These are phyloP conservation scores for Caretta caretta DNA, from an alignment of 2,113 vertebrate genomes.

Conservation along the genomic window DNA sequence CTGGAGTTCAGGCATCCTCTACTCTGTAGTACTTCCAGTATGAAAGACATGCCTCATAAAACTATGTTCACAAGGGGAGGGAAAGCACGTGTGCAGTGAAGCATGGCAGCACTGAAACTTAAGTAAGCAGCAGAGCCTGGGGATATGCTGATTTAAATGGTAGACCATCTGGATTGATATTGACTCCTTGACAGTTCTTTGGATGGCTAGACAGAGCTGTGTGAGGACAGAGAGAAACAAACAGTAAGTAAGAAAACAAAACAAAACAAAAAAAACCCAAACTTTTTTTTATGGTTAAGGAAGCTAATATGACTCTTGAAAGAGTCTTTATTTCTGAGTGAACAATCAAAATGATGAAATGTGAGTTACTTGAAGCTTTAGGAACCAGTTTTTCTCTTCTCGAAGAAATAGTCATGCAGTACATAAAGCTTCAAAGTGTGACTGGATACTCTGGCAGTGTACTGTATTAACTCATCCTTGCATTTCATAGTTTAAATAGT, in stretches of 20 bases:
- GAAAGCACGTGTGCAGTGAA: neutral
- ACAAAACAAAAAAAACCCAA: neutral
- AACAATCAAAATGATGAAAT: neutral
- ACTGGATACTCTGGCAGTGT: neutral
- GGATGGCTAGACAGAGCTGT: neutral
- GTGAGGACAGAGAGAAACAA: neutral
- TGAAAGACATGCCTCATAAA: neutral
- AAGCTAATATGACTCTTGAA: neutral
- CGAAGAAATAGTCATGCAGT: neutral
- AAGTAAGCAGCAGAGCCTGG: neutral
- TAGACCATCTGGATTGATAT: neutral
- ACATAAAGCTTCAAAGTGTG: neutral
- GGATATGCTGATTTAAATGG: neutral
- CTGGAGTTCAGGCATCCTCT: neutral
- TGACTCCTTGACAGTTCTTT: neutral
- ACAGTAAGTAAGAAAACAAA: fast-evolving
- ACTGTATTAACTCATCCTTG: neutral
- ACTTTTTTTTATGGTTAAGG: neutral
- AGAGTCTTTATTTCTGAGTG: neutral
- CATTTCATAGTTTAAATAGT: neutral
- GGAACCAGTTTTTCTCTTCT: neutral
- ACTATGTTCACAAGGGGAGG: neutral
- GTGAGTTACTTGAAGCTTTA: neutral
- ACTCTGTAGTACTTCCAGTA: neutral
- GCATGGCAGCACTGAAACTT: neutral